A percentile compares a stretch with the other conserved stretches of the same genome.
Conservation (phyloP, 2,797 vertebrate genomes). For the Periophthalmus magnuspinnatus region DNA sequence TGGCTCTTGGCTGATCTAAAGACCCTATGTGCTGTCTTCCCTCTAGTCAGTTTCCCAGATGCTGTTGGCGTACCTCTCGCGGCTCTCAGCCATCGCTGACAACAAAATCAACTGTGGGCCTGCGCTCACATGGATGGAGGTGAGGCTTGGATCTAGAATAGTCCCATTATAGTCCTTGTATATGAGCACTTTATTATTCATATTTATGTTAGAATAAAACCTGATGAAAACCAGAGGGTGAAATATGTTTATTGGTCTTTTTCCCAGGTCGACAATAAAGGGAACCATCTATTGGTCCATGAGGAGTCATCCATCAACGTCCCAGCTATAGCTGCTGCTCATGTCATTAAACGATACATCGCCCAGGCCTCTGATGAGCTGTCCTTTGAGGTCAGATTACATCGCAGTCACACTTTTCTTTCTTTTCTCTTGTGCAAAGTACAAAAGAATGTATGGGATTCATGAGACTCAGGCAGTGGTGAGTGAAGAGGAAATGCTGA, state of each 20-base stretch:
- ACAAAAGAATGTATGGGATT: neutral
- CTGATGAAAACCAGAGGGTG: neutral
- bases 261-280: slow-evolving; percentile 94
- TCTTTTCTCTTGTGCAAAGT: neutral
- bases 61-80: slow-evolving; percentile 95
- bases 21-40: slow-evolving; percentile 28
- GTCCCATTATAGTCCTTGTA: no score
- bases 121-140: slow-evolving; percentile 99
- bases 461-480: neutral
- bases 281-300: slow-evolving; percentile 95
- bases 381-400: slow-evolving; percentile 88
- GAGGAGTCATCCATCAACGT: slow-evolving; percentile 98
- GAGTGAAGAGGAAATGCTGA: neutral
- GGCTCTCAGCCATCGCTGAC: slow-evolving; percentile 94
- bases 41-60: slow-evolving; percentile 92
- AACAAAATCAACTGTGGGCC: slow-evolving; percentile 99
- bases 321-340: slow-evolving; percentile 95
- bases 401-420: neutral
- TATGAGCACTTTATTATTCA: neutral
- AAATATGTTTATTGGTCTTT: slow-evolving; percentile 21
- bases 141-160: slow-evolving; percentile 55
- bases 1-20: slow-evolving; percentile 11
- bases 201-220: neutral
- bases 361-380: slow-evolving; percentile 95
- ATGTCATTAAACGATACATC: slow-evolving; percentile 96